A percentile compares a stretch with the other conserved stretches of the same genome.
Evolutionary conservation across 2,113 vertebrate genomes (phyloP).

Genomic region (Protomyctophum bolini): DNA sequence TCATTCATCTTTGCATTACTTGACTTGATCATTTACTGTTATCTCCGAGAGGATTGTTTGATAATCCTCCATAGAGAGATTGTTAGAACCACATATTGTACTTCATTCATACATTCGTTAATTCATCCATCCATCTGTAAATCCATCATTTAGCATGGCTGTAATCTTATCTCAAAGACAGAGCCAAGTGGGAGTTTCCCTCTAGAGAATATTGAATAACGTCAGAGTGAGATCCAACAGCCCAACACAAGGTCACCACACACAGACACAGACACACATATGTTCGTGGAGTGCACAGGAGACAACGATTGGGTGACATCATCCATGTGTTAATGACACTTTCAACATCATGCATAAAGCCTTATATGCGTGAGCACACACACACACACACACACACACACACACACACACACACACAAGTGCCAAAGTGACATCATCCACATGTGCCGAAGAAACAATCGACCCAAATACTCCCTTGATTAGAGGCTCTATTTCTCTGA

Average conservation of each 20-base stretch:
- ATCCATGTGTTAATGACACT: slow-evolving; percentile 30
- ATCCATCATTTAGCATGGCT: background rate
- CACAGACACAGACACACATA: slow-evolving; percentile 13
- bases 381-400: no score
- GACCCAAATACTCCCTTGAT: slow-evolving; percentile 31
- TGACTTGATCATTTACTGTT: no score
- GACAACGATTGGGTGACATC: slow-evolving; percentile 15
- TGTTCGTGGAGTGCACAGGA: background rate
- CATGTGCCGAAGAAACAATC: slow-evolving; percentile 16
- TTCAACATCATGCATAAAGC: background rate
- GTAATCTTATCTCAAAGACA: slow-evolving; percentile 26
- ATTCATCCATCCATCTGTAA: background rate
- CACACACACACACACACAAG: background rate
- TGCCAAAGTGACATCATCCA: slow-evolving; percentile 35
- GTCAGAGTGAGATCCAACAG: slow-evolving; percentile 34
- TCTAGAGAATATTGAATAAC: slow-evolving; percentile 38
- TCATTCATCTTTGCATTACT: no score
- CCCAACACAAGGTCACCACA: slow-evolving; percentile 36
- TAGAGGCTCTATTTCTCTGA: slow-evolving; percentile 25
- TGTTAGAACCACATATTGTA: no score
- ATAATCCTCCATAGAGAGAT: no score
- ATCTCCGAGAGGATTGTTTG: no score
- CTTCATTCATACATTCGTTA: slow-evolving; percentile 11
- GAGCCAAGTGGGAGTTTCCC: slow-evolving; percentile 38
- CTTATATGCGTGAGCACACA: background rate